These are phyloP conservation scores for Spermophilus dauricus DNA, from an alignment of 2,113 vertebrate genomes.

Conservation along the genomic window DNA sequence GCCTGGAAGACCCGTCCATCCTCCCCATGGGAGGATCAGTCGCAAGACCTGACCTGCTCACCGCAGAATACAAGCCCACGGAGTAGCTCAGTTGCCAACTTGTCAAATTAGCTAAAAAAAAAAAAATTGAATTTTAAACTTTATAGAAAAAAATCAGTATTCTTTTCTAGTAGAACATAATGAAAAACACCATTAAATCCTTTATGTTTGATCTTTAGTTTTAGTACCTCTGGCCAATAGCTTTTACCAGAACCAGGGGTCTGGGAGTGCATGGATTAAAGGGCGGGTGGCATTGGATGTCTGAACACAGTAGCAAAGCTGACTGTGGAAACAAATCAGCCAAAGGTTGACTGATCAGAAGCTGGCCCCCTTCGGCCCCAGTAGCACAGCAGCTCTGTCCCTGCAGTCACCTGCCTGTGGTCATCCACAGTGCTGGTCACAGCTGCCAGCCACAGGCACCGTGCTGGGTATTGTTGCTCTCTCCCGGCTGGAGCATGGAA, in stretches of 20 bases:
- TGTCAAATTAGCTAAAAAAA: neutral
- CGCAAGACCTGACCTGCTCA: neutral
- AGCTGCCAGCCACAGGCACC: too few relatives aligned
- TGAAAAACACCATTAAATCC: neutral
- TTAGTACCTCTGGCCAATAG: neutral
- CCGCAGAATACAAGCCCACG: neutral
- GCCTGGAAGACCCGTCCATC: neutral
- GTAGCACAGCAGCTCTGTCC: neutral
- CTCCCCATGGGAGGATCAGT: neutral
- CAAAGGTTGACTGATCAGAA: neutral
- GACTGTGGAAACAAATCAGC: too few relatives aligned
- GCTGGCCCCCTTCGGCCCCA: accelerated
- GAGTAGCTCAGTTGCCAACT: neutral
- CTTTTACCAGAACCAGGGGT: neutral
- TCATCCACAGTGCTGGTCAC: neutral
- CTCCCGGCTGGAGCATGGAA: neutral
- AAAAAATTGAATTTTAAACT: neutral
- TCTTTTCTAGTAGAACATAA: neutral
- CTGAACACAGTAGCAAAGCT: neutral
- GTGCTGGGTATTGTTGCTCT: neutral
- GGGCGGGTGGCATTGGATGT: accelerated
- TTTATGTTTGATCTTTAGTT: neutral
- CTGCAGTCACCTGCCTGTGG: neutral
- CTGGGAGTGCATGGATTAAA: neutral
- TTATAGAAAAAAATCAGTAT: neutral